A percentile compares a stretch with the other conserved stretches of the same genome.
phyloP scores from a whole-genome alignment of 1,140 invertebrate species.

The Brachionus angularis region DNA sequence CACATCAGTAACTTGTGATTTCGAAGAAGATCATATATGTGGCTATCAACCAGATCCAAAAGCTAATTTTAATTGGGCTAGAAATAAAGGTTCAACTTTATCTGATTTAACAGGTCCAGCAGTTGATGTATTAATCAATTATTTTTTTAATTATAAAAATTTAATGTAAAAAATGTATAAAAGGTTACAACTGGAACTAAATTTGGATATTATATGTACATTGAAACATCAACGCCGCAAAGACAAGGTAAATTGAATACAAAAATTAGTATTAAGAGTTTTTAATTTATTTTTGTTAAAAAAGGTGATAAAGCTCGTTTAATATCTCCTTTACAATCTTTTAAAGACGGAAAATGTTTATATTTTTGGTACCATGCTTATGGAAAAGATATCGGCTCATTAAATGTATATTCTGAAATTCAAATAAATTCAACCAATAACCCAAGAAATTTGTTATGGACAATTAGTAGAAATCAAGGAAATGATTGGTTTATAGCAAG shows the following conservation, averaged over 20 bases:
- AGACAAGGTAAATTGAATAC: constrained; percentile 44
- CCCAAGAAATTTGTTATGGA: constrained; percentile 8
- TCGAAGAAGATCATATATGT: constrained; percentile 44
- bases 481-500: constrained; percentile 25
- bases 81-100: constrained; percentile 46
- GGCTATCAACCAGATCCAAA: constrained; percentile 51
- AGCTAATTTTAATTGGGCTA: constrained; percentile 54
- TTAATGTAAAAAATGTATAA: neutral
- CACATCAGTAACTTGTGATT: constrained; percentile 9
- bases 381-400: constrained; percentile 48
- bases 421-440: neutral
- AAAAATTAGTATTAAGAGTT: no score
- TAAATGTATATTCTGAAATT: constrained; percentile 49
- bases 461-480: constrained; percentile 6
- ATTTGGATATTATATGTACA: constrained; percentile 41
- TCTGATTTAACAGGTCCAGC: constrained; percentile 45
- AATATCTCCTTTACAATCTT: neutral
- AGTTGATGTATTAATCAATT: neutral
- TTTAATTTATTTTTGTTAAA: neutral
- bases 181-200: neutral
- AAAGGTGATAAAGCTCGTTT: constrained; percentile 46
- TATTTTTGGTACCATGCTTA: constrained; percentile 51
- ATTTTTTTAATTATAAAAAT: neutral
- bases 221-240: constrained; percentile 45
- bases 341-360: constrained; percentile 41